Conservation (phyloP, 1,140 invertebrate genomes). For the Halotydeus destructor region DNA sequence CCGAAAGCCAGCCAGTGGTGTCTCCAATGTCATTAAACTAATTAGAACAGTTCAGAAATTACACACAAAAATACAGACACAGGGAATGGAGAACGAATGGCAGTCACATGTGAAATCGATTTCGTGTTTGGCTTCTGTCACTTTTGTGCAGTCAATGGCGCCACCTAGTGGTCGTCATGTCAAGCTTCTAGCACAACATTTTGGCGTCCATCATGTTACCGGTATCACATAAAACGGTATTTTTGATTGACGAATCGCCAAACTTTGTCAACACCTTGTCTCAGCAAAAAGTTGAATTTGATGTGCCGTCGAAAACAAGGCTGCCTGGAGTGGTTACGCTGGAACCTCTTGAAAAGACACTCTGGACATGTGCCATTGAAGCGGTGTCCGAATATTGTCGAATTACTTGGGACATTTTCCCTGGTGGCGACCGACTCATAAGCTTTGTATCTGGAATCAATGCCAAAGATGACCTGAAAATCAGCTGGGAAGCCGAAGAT, state of each 20-base stretch:
- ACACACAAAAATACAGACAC: too few relatives aligned
- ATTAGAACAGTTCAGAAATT: too few relatives aligned
- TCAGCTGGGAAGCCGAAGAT: conserved; percentile 2
- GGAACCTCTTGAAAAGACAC: conserved; percentile 57
- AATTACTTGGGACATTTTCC: conserved; percentile 71
- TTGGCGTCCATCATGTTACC: too few relatives aligned
- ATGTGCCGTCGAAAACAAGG: conserved; percentile 37
- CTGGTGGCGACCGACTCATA: conserved; percentile 10
- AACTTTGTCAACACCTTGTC: conserved; percentile 58
- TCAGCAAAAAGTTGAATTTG: conserved; percentile 66
- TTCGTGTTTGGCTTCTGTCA: too few relatives aligned
- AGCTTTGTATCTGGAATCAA: background rate
- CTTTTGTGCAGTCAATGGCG: too few relatives aligned
- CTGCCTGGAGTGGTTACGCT: conserved; percentile 43
- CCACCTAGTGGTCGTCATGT: too few relatives aligned
- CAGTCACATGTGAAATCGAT: too few relatives aligned
- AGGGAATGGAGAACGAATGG: too few relatives aligned
- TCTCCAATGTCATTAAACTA: too few relatives aligned
- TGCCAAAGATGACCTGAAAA: background rate
- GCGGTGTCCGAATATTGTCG: conserved; percentile 80
- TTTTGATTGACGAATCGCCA: conserved; percentile 76
- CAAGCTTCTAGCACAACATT: too few relatives aligned
- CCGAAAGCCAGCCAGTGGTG: too few relatives aligned
- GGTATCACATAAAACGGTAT: conserved; percentile 60
- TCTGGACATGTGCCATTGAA: conserved; percentile 89